Evolutionary conservation across 2,113 vertebrate genomes (phyloP), one percentile per base, ranked within the genome.

Genomic region (Zosterops lateralis): DNA sequence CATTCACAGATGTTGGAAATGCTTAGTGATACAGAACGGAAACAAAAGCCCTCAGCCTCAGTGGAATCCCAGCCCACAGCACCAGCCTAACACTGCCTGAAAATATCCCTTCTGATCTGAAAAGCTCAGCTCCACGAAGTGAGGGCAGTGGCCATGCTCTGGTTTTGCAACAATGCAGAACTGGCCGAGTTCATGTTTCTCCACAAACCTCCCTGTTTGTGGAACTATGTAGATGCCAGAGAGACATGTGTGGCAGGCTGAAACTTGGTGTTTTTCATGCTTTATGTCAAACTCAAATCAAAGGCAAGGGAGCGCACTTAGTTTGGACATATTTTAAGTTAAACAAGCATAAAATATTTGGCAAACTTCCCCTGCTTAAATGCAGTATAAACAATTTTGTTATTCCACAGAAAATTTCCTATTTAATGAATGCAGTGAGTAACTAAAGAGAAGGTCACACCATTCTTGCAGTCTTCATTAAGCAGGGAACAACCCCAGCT

Each of bases 291-390:
- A 91, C 86, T 45, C 44, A 80, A 80, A 91, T 72, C 82, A 90
- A 74, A 94, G 40, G 14, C 47, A 34, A 50, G 56, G 34, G 8
- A 87, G 34, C 6, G 1, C 68, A 42, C 14, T 47, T 51, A 86
- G 22, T 80, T 61, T 90, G 82, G 87, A 81, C 10, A 5, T 77
- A 94, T 77, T 92, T 86, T 87, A 92, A 93, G 78, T 90, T 66
- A 88, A 96, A 92, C 60, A 79, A 71, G 82, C 64, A 58, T 51
- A 86, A 93, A 90, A 61, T 88, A 94, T 57, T 95, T 95, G 85
- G 87, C 87, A 71, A 45, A 24, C 53, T 93, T 80, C 78, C 79
- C 75, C 70, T 4, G 8, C 45, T 90, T 87, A 88, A 88, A 83
- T 61, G 84, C 45, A 86, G 65, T 68, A 77, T 88, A 88, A 96